Percentiles rank a stretch among this genome's conserved stretches.
phyloP scores from a whole-genome alignment of 1,140 invertebrate genomes.

The Drosophila triauraria region DNA sequence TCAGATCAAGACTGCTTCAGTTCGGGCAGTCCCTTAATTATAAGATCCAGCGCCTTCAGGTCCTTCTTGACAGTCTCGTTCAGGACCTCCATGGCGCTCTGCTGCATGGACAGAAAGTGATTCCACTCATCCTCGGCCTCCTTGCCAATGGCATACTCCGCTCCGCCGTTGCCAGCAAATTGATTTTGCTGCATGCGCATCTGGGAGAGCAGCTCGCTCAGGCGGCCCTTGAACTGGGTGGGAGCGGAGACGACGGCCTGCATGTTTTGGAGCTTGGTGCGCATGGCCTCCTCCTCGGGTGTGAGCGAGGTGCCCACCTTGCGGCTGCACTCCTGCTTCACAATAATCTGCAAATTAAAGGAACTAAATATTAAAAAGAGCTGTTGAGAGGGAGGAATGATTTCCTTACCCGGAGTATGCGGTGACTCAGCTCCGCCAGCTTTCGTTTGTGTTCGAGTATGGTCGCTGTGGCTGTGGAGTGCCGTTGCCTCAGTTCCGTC shows the following conservation, averaged over 20 bases:
- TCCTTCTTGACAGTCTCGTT: slow-evolving; percentile 93
- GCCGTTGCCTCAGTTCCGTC: slow-evolving; percentile 89
- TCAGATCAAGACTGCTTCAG: slow-evolving; percentile 54
- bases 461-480: slow-evolving; percentile 89
- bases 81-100: slow-evolving; percentile 93
- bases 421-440: slow-evolving; percentile 91
- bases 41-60: slow-evolving; percentile 91
- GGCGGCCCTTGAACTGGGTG: slow-evolving; percentile 95
- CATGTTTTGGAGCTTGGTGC: slow-evolving; percentile 93
- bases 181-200: slow-evolving; percentile 91
- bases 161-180: slow-evolving; percentile 85
- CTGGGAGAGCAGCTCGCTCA: slow-evolving; percentile 95
- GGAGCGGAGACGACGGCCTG: slow-evolving; percentile 94
- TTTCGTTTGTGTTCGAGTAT: slow-evolving; percentile 91
- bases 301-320: slow-evolving; percentile 94
- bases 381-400: background rate
- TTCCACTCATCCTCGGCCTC: slow-evolving; percentile 89
- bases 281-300: slow-evolving; percentile 94
- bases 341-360: slow-evolving; percentile 88
- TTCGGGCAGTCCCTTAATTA: slow-evolving; percentile 90
- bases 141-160: slow-evolving; percentile 87
- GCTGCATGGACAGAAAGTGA: slow-evolving; percentile 92
- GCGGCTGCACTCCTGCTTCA: slow-evolving; percentile 93
- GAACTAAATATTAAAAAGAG: background rate
- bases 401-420: slow-evolving; percentile 89